These are phyloP conservation scores for Spisula subtruncata DNA, from an alignment of 2,888 invertebrate species.

Conservation along the genomic window DNA sequence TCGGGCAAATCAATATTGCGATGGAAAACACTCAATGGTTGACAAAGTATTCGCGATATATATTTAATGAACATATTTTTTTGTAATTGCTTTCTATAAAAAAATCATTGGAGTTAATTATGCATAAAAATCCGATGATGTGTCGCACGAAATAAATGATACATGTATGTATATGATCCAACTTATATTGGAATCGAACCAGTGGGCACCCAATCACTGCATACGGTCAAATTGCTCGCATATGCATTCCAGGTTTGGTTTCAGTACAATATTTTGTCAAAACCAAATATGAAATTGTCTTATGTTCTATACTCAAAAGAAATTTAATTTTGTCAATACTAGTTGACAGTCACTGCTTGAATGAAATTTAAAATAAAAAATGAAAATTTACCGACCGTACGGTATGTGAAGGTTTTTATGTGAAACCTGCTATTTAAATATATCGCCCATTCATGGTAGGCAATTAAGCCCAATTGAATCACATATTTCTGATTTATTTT, in stretches of 20 bases:
- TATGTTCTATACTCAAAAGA: too few species aligned
- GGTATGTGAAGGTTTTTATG: neutral
- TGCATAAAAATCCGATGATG: neutral
- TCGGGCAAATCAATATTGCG: neutral
- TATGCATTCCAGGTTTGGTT: too few species aligned
- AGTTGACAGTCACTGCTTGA: neutral
- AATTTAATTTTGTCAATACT: too few species aligned
- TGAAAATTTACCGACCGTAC: neutral
- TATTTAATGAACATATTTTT: too few species aligned
- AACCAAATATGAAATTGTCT: too few species aligned
- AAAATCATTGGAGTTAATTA: neutral
- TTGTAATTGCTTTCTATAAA: neutral
- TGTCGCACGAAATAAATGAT: too few species aligned
- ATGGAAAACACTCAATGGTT: neutral
- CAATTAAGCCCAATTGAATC: neutral
- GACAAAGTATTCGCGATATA: too few species aligned
- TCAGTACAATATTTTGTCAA: too few species aligned
- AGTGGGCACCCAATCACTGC: too few species aligned
- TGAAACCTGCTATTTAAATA: neutral
- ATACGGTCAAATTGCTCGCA: too few species aligned
- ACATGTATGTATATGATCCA: too few species aligned
- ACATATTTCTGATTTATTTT: neutral
- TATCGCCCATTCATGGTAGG: neutral
- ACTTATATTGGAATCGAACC: too few species aligned
- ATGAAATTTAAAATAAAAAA: neutral